Percentiles rank a stretch among this genome's conserved stretches.
Conservation (phyloP, 2,888 invertebrate genomes). For the Fabriciana adippe region DNA sequence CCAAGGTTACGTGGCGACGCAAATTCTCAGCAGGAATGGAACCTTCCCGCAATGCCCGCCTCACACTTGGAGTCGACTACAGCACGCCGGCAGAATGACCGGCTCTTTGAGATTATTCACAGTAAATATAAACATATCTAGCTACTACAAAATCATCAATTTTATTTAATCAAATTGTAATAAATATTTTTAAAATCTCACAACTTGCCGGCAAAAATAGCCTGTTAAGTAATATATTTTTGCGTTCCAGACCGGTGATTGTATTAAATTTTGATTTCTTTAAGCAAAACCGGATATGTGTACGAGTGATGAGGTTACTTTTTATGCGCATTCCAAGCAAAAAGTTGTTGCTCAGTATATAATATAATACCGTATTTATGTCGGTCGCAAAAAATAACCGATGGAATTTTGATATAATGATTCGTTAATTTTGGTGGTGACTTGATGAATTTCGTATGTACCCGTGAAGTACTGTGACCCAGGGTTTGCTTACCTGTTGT, state of each 20-base stretch:
- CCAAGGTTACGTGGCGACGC: conserved; percentile 77
- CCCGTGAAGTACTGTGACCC: conserved; percentile 55
- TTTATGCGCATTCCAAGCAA: conserved; percentile 76
- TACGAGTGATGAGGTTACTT: conserved; percentile 61
- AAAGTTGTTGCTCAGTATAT: conserved; percentile 67
- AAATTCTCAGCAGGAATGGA: conserved; percentile 76
- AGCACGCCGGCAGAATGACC: conserved; percentile 67
- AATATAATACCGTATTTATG: conserved; percentile 63
- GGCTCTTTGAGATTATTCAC: conserved; percentile 70
- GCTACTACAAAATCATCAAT: conserved; percentile 1
- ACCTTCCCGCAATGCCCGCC: conserved; percentile 80
- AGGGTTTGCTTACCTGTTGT: conserved; percentile 14
- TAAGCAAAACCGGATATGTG: conserved; percentile 63
- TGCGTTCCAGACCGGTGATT: conserved; percentile 28
- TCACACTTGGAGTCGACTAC: conserved; percentile 75
- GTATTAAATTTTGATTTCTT: conserved; percentile 59
- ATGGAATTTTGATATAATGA: conserved; percentile 74
- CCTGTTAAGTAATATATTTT: conserved; percentile 21
- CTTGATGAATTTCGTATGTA: conserved; percentile 66
- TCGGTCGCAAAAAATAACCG: conserved; percentile 65
- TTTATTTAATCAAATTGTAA: conserved; percentile 7
- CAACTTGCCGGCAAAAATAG: conserved; percentile 15
- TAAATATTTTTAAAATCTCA: conserved; percentile 2
- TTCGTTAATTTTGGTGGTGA: conserved; percentile 69
- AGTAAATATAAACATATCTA: conserved; percentile 57